These are phyloP conservation scores for Campopleginae sp. DNA, from an alignment of 2,888 invertebrate species.

Conservation along the genomic window DNA sequence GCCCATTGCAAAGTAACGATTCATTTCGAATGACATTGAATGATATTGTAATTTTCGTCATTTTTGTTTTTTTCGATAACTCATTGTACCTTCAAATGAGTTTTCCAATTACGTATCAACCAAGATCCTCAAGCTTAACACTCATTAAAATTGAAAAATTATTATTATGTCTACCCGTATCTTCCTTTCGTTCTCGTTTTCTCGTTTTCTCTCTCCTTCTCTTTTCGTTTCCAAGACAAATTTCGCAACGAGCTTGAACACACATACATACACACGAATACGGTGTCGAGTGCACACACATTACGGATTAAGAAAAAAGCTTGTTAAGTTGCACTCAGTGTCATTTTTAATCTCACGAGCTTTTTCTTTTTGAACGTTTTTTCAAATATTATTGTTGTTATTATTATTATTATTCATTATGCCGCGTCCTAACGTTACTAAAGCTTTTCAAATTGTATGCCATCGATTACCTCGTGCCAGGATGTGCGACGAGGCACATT, in stretches of 20 bases:
- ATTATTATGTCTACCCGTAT: conserved; percentile 65
- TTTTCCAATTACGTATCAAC: conserved; percentile 55
- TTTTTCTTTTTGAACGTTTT: background rate
- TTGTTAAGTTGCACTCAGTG: conserved; percentile 19
- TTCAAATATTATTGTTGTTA: conserved; percentile 8
- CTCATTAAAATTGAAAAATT: conserved; percentile 41
- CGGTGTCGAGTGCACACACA: conserved; percentile 20
- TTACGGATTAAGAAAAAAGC: conserved; percentile 29
- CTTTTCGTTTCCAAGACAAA: conserved; percentile 21
- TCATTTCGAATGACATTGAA: background rate
- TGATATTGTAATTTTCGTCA: conserved; percentile 8
- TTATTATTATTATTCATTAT: conserved; percentile 59
- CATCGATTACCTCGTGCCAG: conserved; percentile 40
- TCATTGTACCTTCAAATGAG: background rate
- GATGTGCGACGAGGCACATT: conserved; percentile 14
- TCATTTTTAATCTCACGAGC: conserved; percentile 32
- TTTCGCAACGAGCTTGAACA: conserved; percentile 18
- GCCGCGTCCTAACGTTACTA: conserved; percentile 57
- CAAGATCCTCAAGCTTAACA: conserved; percentile 43
- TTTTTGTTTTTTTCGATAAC: background rate
- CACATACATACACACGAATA: conserved; percentile 15
- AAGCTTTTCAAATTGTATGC: conserved; percentile 49
- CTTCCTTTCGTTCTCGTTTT: conserved; percentile 31
- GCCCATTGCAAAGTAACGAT: conserved; percentile 43
- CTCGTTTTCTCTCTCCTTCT: conserved; percentile 10